A percentile compares a stretch with the other conserved stretches of the same genome.
phyloP scores from a whole-genome alignment of 2,113 vertebrate species.

The Murina feae region DNA sequence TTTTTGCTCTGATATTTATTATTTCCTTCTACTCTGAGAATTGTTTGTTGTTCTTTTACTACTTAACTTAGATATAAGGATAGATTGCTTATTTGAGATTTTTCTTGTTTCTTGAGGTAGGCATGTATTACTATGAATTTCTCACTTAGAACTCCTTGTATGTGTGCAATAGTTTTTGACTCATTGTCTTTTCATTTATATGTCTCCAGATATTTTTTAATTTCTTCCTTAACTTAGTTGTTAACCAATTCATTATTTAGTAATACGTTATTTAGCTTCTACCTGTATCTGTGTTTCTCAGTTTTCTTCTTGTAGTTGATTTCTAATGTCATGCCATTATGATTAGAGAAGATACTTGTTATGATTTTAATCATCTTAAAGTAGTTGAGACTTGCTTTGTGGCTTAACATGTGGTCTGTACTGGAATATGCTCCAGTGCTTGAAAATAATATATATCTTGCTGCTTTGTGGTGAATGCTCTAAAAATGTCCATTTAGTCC shows the following conservation, averaged over 20 bases:
- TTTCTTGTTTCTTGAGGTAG: neutral
- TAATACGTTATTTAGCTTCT: neutral
- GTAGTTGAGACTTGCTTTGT: neutral
- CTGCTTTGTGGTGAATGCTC: neutral
- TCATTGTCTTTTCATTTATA: neutral
- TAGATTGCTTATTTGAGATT: neutral
- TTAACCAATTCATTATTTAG: neutral
- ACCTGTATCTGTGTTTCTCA: neutral
- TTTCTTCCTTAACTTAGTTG: neutral
- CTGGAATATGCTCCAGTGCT: neutral
- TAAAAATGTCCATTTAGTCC: neutral
- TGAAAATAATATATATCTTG: neutral
- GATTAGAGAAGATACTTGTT: neutral
- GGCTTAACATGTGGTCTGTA: neutral
- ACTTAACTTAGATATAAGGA: neutral
- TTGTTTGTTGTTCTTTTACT: neutral
- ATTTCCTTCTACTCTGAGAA: neutral
- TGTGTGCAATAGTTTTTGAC: neutral
- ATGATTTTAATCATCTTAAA: neutral
- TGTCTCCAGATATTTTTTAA: neutral
- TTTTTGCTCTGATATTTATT: neutral
- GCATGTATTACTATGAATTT: neutral
- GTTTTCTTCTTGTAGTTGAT: neutral
- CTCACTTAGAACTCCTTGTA: neutral
- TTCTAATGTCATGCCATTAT: neutral